phyloP scores from a whole-genome alignment of 2,888 invertebrate genomes.

The Lasioglossum pauxillum region DNA sequence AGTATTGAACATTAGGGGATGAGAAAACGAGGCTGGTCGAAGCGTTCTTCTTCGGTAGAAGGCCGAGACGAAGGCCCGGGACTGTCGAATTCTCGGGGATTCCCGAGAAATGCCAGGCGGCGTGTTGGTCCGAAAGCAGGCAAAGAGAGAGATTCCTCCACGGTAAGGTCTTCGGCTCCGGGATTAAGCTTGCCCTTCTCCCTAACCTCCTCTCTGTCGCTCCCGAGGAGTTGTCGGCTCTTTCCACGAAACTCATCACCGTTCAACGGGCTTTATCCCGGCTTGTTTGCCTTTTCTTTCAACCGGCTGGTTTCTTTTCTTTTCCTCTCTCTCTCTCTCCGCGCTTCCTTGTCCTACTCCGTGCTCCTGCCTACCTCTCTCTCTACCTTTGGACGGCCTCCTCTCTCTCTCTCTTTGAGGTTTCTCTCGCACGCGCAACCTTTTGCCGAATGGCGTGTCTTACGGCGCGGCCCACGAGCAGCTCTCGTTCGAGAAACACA shows the following conservation, averaged over 20 bases:
- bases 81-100: slow-evolving; percentile 61
- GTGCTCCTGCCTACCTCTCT: neutral
- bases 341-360: slow-evolving; percentile 16
- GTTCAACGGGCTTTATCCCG: slow-evolving; percentile 73
- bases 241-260: slow-evolving; percentile 78
- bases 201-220: slow-evolving; percentile 49
- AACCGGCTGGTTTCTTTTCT: slow-evolving; percentile 59
- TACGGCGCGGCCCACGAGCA: slow-evolving; percentile 58
- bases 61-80: slow-evolving; percentile 39
- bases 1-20: slow-evolving; percentile 14
- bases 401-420: slow-evolving; percentile 5
- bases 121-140: slow-evolving; percentile 54
- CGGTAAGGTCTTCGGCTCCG: slow-evolving; percentile 59
- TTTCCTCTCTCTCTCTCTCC: slow-evolving; percentile 43
- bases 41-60: neutral
- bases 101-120: slow-evolving; percentile 58
- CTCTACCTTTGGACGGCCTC: slow-evolving; percentile 9
- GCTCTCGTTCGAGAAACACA: slow-evolving; percentile 52
- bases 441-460: slow-evolving; percentile 73
- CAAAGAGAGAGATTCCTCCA: slow-evolving; percentile 50
- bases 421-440: slow-evolving; percentile 61
- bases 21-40: neutral
- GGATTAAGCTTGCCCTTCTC: slow-evolving; percentile 69
- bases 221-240: slow-evolving; percentile 55
- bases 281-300: slow-evolving; percentile 76